Conservation (phyloP, 1,140 invertebrate genomes). For the Nasonia giraulti region DNA sequence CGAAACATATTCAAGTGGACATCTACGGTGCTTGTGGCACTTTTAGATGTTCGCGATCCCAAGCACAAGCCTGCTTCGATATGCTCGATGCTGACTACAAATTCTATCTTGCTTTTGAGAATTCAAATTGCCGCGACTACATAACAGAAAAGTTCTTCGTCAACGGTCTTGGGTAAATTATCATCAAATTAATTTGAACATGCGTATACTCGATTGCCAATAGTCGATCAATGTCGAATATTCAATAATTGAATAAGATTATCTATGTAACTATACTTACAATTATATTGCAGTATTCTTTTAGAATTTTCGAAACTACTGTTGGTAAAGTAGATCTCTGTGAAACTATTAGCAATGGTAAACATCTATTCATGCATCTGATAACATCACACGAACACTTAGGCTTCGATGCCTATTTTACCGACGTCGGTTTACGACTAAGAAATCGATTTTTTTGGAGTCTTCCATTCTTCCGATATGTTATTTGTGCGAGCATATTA, state of each 20-base stretch:
- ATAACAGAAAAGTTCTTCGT: slow-evolving; percentile 98
- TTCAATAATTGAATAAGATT: not conserved
- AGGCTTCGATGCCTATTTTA: slow-evolving; percentile 1
- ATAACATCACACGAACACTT: not conserved
- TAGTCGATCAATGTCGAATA: not conserved
- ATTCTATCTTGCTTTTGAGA: slow-evolving; percentile 98
- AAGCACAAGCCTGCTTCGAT: slow-evolving; percentile 88
- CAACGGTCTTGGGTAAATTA: slow-evolving; percentile 87
- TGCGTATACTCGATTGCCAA: not conserved
- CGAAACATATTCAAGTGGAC: slow-evolving; percentile 92
- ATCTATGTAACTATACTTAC: no score
- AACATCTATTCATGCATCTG: no score
- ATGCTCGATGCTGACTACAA: slow-evolving; percentile 97
- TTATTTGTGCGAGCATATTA: no score
- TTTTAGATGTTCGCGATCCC: slow-evolving; percentile 87
- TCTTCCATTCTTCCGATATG: no score
- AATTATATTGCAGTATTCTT: no score
- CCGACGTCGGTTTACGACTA: not conserved
- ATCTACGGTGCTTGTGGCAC: slow-evolving; percentile 95
- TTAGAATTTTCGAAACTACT: not conserved
- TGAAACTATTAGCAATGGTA: not conserved
- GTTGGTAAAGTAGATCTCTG: slow-evolving; percentile 20
- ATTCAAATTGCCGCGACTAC: slow-evolving; percentile 97
- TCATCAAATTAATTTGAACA: not conserved
- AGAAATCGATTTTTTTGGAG: slow-evolving; percentile 10